Evolutionary conservation across 37 sponge, comb jelly and placozoan species (phyloP), one percentile per base, ranked within the genome.

Genomic region (Ephydatia muelleri): DNA sequence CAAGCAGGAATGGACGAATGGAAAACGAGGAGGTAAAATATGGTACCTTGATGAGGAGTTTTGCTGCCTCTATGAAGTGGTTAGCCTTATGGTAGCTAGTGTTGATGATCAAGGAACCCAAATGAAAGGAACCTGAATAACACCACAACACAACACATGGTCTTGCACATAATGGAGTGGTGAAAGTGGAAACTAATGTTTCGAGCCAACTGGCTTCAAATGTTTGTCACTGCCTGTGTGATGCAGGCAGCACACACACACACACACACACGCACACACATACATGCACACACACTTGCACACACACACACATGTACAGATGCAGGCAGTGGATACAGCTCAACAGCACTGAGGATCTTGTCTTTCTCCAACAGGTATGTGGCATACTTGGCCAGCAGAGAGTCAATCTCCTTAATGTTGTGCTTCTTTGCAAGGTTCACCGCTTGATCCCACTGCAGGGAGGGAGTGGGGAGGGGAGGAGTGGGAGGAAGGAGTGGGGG

Each of bases 371-470:
- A 81, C 14, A 98, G 90, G 65, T 87, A 82, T 0, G 82, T 25
- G 28, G 91, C 96, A 73, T 94, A 94, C 49, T 90, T 86, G 38
- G 82, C 89, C 66, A 98, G 87, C n/a, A 98, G 82, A 22, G 82
- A 38, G 72, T 89, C 87, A 4, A 96, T 80, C 13, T 88, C 94
- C 47, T 76, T 70, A 4, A 87, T 30, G 64, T 85, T 68, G 75
- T 90, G 82, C 12, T 80, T 33, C 72, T 88, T 84, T n/a, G 99
- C 90, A 38, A 98, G 70, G 47, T 90, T 72, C 25, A 96, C 82
- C 28, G 99, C 99, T 66, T 77, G 85, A 40, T 94, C 95, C 99
- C 99, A 98, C 95, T 98, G 74, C 33, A 72, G 21, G 43, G 64
- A 57, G 33, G 3, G 47, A 8, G 70, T 3, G 3, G 47, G 47